phyloP scores from a whole-genome alignment of 2,888 invertebrate genomes.

The Nephrocerus scutellatus region DNA sequence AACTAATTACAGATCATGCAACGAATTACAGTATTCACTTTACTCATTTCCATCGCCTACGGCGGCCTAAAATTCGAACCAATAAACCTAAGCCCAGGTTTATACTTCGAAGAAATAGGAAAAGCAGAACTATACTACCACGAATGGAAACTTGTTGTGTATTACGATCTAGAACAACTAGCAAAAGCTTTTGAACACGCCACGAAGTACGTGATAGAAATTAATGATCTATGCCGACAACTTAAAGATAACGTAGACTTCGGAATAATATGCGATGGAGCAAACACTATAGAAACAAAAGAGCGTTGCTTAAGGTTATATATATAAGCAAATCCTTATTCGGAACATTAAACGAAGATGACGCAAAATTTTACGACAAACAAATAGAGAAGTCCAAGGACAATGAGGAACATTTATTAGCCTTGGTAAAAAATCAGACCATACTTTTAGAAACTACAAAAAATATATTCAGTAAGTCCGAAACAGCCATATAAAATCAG shows the following conservation, averaged over 20 bases:
- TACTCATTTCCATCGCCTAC: too few relatives aligned
- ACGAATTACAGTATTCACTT: too few relatives aligned
- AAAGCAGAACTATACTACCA: not conserved
- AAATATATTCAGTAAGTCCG: slow-evolving; percentile 6
- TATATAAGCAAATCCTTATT: slow-evolving; percentile 4
- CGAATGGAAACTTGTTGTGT: slow-evolving; percentile 5
- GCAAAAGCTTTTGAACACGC: not conserved
- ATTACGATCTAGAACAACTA: slow-evolving; percentile 1
- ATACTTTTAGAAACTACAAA: slow-evolving; percentile 1
- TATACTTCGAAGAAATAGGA: slow-evolving; percentile 4
- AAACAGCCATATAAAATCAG: slow-evolving; percentile 1
- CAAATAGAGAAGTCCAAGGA: slow-evolving; percentile 1
- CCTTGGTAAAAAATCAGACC: slow-evolving; percentile 3
- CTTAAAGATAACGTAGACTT: slow-evolving; percentile 1
- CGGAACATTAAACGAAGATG: slow-evolving; percentile 1
- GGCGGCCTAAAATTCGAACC: not conserved
- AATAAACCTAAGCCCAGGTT: not conserved
- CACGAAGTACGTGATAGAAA: not conserved
- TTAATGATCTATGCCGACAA: slow-evolving; percentile 1
- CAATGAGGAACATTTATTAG: slow-evolving; percentile 1
- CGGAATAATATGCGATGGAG: slow-evolving; percentile 3
- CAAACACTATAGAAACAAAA: not conserved
- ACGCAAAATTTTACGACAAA: slow-evolving; percentile 1
- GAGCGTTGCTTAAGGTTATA: not conserved
- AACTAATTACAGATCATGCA: too few relatives aligned